These are phyloP conservation scores for Drosophila kanekoi DNA, from an alignment of 2,888 invertebrate species.

Conservation along the genomic window DNA sequence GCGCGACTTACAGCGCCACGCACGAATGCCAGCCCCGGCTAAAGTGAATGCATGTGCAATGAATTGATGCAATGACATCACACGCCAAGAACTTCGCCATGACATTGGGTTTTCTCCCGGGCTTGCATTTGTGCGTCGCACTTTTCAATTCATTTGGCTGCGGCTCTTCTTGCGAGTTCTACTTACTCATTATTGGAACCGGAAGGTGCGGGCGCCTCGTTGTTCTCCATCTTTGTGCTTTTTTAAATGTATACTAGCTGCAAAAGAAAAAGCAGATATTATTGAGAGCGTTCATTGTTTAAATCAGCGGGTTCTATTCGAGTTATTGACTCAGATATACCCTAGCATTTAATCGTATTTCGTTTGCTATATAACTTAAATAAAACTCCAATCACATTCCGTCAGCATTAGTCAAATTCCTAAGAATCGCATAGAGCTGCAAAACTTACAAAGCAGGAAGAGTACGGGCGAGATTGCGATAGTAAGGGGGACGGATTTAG, in stretches of 20 bases:
- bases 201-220: constrained; percentile 71
- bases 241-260: constrained; percentile 22
- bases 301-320: background rate
- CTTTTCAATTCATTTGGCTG: constrained; percentile 23
- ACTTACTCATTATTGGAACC: constrained; percentile 77
- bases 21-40: constrained; percentile 33
- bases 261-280: constrained; percentile 5
- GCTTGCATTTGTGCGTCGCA: constrained; percentile 24
- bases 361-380: too few species aligned
- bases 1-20: constrained; percentile 12
- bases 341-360: background rate
- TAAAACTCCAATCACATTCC: too few species aligned
- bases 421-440: too few species aligned
- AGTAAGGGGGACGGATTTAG: too few species aligned
- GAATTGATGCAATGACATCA: constrained; percentile 29
- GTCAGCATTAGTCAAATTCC: too few species aligned
- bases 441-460: too few species aligned
- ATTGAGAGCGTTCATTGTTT: constrained; percentile 33
- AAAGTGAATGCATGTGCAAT: constrained; percentile 8
- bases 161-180: constrained; percentile 1
- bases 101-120: background rate
- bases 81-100: background rate
- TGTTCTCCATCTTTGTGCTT: constrained; percentile 66
- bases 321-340: background rate
- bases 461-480: too few species aligned